Evolutionary conservation across 2,888 invertebrate genomes (phyloP), one percentile per base, ranked within the genome.

Genomic region (Dermolepida albohirtum): DNA sequence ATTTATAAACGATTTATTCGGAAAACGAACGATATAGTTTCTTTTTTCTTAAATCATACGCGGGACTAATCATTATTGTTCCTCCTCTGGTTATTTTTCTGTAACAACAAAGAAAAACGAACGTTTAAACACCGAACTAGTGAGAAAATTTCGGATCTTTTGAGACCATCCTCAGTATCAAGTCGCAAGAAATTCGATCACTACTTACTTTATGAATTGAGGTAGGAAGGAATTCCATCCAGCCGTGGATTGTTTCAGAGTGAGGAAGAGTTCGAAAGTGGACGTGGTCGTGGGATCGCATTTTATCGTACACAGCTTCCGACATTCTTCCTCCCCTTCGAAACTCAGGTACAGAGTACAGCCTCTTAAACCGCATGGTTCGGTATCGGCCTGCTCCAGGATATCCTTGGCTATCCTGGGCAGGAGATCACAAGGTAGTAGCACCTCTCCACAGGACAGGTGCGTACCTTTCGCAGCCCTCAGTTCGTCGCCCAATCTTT

Each of bases 251-350:
- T 95, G 95, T 82, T 93, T 93, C 75, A 96, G 87, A 62, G 94
- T 95, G 74, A 96, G 87, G 84, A 92, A 93, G 77, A 96, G 87
- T 84, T 96, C 96, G 83, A 96, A 96, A 71, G 96, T 96, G 71
- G 95, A 92, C 59, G 95, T 92, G 34, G 94, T 93, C 80, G 89
- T 89, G 63, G 93, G 92, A 85, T 96, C 95, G 79, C 93, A 91
- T 83, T 94, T 92, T 83, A 96, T 89, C 78, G 92, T 91, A 66
- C 94, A 93, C 76, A 96, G 87, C 79, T 90, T 87, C 76, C 92
- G 87, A 82, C 88, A 88, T 71, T 87, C 86, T 70, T 86, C 87
- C 77, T 89, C 90, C 57, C 90, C 91, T 80, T 94, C 92, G 76
- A 94, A 92, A 82, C 92, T 91, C 66, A 95, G 90, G 82, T 91